These are phyloP conservation scores for Microtus richardsoni DNA, from an alignment of 2,113 vertebrate species.

Conservation along the genomic window DNA sequence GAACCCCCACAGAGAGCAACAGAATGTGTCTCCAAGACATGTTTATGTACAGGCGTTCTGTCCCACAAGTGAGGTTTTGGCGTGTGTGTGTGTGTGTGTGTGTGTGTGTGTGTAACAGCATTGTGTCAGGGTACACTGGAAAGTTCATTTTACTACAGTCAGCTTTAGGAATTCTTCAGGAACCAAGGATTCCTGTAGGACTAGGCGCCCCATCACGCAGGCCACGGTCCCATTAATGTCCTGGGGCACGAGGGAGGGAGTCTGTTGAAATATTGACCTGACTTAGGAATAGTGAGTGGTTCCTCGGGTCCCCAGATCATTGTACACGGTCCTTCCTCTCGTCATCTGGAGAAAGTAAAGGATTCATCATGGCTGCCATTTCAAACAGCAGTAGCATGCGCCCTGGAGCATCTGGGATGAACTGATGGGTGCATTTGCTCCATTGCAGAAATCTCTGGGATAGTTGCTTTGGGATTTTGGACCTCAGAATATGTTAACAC, in stretches of 20 bases:
- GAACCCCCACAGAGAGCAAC: neutral
- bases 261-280: neutral
- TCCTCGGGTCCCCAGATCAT: neutral
- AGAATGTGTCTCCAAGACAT: neutral
- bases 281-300: neutral
- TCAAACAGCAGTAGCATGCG: accelerated
- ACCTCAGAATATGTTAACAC: neutral
- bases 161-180: neutral
- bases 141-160: neutral
- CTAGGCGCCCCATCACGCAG: neutral
- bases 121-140: neutral
- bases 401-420: neutral
- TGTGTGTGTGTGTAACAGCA: neutral
- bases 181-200: neutral
- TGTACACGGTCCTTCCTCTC: neutral
- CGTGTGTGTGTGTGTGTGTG: neutral
- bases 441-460: neutral
- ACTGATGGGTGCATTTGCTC: accelerated
- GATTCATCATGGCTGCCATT: neutral
- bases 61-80: neutral
- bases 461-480: neutral
- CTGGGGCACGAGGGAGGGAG: neutral
- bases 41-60: neutral
- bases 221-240: neutral
- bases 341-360: neutral